These are phyloP conservation scores for Cyanistes caeruleus DNA, from an alignment of 2,113 vertebrate species.

Conservation along the genomic window DNA sequence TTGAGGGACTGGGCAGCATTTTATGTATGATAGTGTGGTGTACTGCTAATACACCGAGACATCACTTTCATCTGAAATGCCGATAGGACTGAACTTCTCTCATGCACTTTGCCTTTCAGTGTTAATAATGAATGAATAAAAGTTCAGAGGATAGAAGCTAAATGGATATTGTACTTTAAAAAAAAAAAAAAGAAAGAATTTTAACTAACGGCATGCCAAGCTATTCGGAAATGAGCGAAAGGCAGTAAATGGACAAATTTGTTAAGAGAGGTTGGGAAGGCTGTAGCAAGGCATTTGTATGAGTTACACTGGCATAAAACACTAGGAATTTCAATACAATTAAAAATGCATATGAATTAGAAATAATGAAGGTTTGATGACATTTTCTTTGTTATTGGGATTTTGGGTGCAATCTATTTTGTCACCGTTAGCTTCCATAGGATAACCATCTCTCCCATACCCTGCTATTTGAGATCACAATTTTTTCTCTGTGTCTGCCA, in stretches of 20 bases:
- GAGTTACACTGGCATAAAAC: not conserved
- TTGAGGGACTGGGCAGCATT: slow-evolving; percentile 60
- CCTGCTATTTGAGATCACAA: not conserved
- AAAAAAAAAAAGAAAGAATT: slow-evolving; percentile 63
- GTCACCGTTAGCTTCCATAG: not conserved
- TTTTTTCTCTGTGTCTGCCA: not conserved
- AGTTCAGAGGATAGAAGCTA: slow-evolving; percentile 74
- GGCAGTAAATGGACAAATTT: not conserved
- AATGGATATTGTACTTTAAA: slow-evolving; percentile 71
- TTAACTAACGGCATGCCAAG: slow-evolving; percentile 63
- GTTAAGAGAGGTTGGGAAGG: not conserved
- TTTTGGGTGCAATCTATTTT: not conserved
- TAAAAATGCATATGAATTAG: not conserved
- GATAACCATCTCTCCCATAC: not conserved
- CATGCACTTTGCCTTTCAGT: slow-evolving; percentile 75
- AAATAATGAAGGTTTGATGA: not conserved
- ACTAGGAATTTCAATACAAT: not conserved
- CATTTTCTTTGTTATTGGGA: not conserved
- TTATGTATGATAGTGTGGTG: slow-evolving; percentile 66
- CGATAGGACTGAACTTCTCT: slow-evolving; percentile 71
- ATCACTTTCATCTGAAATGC: slow-evolving; percentile 72
- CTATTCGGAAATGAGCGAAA: not conserved
- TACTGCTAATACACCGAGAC: slow-evolving; percentile 74
- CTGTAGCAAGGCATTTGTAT: not conserved
- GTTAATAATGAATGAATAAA: slow-evolving; percentile 79